Percentiles rank a stretch among this genome's conserved stretches.
Evolutionary conservation across 2,888 invertebrate species (phyloP).

Genomic region (Keiferia lycopersicella): DNA sequence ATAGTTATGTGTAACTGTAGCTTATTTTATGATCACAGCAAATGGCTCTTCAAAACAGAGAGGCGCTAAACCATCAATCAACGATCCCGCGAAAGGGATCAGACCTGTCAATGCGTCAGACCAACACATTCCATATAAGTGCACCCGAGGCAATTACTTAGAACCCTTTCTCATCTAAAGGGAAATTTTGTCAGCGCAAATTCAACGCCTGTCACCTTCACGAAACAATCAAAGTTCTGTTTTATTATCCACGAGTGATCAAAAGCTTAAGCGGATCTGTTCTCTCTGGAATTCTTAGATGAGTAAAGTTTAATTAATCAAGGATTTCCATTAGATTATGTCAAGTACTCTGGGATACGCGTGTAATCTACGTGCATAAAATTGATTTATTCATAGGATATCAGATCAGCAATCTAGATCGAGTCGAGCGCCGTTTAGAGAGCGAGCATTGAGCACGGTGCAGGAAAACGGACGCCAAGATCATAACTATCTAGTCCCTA

Average conservation of each 20-base stretch:
- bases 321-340: slow-evolving; percentile 2
- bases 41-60: slow-evolving; percentile 27
- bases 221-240: slow-evolving; percentile 5
- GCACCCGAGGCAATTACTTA: slow-evolving; percentile 42
- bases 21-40: slow-evolving; percentile 7
- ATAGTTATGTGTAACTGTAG: not conserved
- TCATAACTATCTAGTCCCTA: not conserved
- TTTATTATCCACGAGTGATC: not conserved
- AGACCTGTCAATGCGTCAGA: slow-evolving; percentile 48
- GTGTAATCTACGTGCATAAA: slow-evolving; percentile 15
- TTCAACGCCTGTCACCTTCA: slow-evolving; percentile 26
- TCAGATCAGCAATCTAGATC: slow-evolving; percentile 20
- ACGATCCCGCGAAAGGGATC: slow-evolving; percentile 44
- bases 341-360: not conserved
- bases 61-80: slow-evolving; percentile 43
- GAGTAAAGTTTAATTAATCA: slow-evolving; percentile 12
- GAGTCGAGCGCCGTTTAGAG: slow-evolving; percentile 20
- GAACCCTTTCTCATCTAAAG: slow-evolving; percentile 18
- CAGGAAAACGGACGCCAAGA: slow-evolving; percentile 22
- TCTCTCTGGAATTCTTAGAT: not conserved
- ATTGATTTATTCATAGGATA: slow-evolving; percentile 21
- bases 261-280: not conserved
- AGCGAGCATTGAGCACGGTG: not conserved
- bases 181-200: slow-evolving; percentile 24
- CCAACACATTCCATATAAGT: slow-evolving; percentile 40